These are phyloP conservation scores for Carpatolechia fugitivella DNA, from an alignment of 2,888 invertebrate species.

Conservation along the genomic window DNA sequence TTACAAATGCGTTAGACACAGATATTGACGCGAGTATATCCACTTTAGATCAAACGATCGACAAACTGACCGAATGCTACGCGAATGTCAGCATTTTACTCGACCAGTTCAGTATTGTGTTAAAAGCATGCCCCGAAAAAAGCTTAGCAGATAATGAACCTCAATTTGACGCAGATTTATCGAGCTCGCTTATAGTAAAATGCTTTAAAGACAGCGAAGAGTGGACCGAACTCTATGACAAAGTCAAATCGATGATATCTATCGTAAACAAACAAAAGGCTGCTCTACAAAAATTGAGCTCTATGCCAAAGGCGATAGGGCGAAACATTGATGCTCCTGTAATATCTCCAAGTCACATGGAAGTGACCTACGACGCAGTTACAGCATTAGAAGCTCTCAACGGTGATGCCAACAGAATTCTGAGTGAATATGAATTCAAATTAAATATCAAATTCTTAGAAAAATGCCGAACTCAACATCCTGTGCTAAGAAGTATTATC, in stretches of 20 bases:
- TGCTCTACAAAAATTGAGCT: constrained; percentile 49
- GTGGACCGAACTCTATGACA: constrained; percentile 55
- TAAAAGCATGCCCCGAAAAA: constrained; percentile 75
- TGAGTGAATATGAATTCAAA: constrained; percentile 51
- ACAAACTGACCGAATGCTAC: constrained; percentile 68
- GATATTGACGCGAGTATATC: constrained; percentile 49
- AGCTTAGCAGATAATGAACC: constrained; percentile 43
- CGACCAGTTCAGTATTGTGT: constrained; percentile 83
- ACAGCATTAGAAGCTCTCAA: constrained; percentile 45
- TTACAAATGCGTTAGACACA: constrained; percentile 54
- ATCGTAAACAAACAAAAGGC: constrained; percentile 60
- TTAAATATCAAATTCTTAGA: constrained; percentile 38
- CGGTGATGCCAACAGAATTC: constrained; percentile 41
- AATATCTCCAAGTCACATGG: constrained; percentile 59
- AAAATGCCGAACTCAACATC: constrained; percentile 43
- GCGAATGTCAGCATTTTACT: constrained; percentile 76
- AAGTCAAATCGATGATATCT: constrained; percentile 48
- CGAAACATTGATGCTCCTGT: constrained; percentile 31
- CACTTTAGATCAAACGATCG: constrained; percentile 52
- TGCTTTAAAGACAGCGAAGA: constrained; percentile 63
- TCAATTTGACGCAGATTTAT: constrained; percentile 58
- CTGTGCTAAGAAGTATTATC: constrained; percentile 50
- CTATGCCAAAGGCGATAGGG: constrained; percentile 51
- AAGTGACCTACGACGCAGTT: constrained; percentile 49
- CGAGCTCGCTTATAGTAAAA: constrained; percentile 54